Conservation (phyloP, 2,888 invertebrate genomes). For the Masnerella sp. region DNA sequence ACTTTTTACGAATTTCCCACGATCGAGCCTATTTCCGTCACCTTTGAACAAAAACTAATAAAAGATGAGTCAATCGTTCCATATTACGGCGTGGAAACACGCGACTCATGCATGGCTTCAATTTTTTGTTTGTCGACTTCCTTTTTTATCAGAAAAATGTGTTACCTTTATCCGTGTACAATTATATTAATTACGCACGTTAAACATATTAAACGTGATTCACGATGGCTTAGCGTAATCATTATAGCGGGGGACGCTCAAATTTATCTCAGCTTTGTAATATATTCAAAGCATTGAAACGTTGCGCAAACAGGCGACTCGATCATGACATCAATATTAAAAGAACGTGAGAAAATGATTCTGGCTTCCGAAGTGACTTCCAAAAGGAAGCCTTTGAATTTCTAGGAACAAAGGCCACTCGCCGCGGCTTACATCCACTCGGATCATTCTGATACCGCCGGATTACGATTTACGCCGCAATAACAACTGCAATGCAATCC, state of each 20-base stretch:
- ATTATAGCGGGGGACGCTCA: conserved; percentile 27
- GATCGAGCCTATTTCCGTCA: neutral
- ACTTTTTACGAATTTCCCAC: conserved; percentile 13
- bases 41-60: conserved; percentile 15
- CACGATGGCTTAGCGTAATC: conserved; percentile 28
- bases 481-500: conserved; percentile 45
- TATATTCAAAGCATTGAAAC: conserved; percentile 51
- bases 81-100: conserved; percentile 8
- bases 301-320: conserved; percentile 50
- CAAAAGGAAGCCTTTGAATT: conserved; percentile 58
- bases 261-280: conserved; percentile 52
- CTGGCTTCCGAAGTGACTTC: conserved; percentile 54
- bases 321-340: conserved; percentile 54
- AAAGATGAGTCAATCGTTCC: conserved; percentile 22
- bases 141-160: conserved; percentile 37
- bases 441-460: conserved; percentile 44
- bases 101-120: conserved; percentile 30
- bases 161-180: conserved; percentile 27
- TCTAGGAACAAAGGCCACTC: conserved; percentile 56
- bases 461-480: conserved; percentile 50
- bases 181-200: conserved; percentile 52
- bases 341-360: conserved; percentile 56
- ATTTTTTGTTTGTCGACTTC: conserved; percentile 3
- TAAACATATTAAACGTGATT: conserved; percentile 48
- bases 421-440: conserved; percentile 52